Conservation (phyloP, 1,140 invertebrate genomes). For the Drosophila pallidifrons region DNA sequence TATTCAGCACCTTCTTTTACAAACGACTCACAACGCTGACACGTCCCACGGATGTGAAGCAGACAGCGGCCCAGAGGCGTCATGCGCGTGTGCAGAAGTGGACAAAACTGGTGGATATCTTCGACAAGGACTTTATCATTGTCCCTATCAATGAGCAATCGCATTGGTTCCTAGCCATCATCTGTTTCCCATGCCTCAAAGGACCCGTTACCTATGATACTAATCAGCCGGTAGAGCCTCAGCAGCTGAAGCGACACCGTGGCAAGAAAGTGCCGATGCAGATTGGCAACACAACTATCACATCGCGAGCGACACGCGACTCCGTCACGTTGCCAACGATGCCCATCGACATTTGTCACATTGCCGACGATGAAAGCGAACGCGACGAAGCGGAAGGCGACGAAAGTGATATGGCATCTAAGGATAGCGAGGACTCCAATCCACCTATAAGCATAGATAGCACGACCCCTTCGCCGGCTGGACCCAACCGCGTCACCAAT, state of each 20-base stretch:
- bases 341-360: slow-evolving; percentile 86
- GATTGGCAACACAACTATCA: slow-evolving; percentile 90
- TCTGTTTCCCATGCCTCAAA: slow-evolving; percentile 95
- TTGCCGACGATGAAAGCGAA: slow-evolving; percentile 90
- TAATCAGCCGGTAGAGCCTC: slow-evolving; percentile 87
- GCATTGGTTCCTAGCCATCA: slow-evolving; percentile 99
- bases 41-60: slow-evolving; percentile 86
- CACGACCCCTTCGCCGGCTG: slow-evolving; percentile 8
- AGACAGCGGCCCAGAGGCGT: slow-evolving; percentile 92
- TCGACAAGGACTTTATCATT: slow-evolving; percentile 98
- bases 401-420: slow-evolving; percentile 87
- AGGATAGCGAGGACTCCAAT: slow-evolving; percentile 88
- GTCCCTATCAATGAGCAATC: slow-evolving; percentile 99
- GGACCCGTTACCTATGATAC: slow-evolving; percentile 86
- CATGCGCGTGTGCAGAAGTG: slow-evolving; percentile 96
- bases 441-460: slow-evolving; percentile 46
- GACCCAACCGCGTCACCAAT: slow-evolving; percentile 31
- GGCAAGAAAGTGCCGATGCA: slow-evolving; percentile 83
- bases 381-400: slow-evolving; percentile 94
- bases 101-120: slow-evolving; percentile 98
- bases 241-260: slow-evolving; percentile 86
- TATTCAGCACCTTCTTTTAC: slow-evolving; percentile 99
- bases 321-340: slow-evolving; percentile 65
- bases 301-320: slow-evolving; percentile 86
- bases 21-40: slow-evolving; percentile 93